Percentiles rank a stretch among this genome's conserved stretches.
Conservation (phyloP, 1,140 invertebrate genomes). For the Venturia canescens region DNA sequence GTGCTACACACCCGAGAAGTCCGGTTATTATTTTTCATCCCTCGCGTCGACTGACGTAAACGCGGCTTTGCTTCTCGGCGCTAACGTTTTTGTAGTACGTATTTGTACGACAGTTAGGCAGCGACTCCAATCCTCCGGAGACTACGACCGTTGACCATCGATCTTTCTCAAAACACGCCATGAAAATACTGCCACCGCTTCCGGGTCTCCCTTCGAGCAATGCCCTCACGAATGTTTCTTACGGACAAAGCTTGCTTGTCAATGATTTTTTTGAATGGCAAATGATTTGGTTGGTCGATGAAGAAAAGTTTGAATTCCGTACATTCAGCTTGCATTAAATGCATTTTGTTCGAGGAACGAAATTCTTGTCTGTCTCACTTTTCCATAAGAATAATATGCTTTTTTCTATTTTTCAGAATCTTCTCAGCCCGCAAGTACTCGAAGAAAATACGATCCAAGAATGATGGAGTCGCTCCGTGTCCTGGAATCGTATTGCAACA, state of each 20-base stretch:
- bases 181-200: not conserved
- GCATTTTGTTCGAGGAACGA: too few species aligned
- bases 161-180: not conserved
- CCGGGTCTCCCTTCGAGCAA: not conserved
- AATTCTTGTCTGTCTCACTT: too few species aligned
- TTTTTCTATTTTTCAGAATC: too few species aligned
- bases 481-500: not conserved
- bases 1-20: constrained; percentile 2
- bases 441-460: too few species aligned
- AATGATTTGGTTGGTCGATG: too few species aligned
- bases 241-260: not conserved
- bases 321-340: too few species aligned
- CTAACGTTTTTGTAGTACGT: not conserved
- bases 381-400: too few species aligned
- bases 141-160: too few species aligned
- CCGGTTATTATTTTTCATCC: constrained; percentile 1
- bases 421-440: too few species aligned
- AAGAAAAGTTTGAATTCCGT: too few species aligned
- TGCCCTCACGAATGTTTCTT: not conserved
- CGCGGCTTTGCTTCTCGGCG: not conserved
- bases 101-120: not conserved
- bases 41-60: constrained; percentile 4
- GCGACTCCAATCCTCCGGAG: not conserved
- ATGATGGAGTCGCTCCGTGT: too few species aligned
- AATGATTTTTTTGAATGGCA: too few species aligned